Percentiles rank a stretch among this genome's conserved stretches.
phyloP scores from a whole-genome alignment of 2,888 invertebrate genomes.

The Drosophila quinaria region DNA sequence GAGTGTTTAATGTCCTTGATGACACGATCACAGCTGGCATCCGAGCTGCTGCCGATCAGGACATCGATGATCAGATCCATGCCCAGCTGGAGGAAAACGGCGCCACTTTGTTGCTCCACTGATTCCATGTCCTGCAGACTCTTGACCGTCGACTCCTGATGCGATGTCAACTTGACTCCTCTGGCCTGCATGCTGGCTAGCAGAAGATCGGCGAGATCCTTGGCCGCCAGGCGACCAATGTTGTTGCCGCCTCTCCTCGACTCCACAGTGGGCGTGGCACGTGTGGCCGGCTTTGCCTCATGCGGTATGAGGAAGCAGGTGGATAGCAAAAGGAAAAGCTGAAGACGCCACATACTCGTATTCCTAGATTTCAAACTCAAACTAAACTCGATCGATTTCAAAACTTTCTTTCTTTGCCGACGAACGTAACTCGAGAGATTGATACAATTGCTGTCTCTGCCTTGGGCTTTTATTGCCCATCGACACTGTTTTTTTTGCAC shows the following conservation, averaged over 20 bases:
- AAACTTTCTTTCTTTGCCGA: constrained; percentile 7
- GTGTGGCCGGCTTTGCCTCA: constrained; percentile 61
- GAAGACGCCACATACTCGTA: constrained; percentile 67
- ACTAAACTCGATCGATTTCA: too few species aligned
- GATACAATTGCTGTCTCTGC: constrained; percentile 21
- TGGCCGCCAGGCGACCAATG: constrained; percentile 64
- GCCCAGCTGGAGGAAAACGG: constrained; percentile 57
- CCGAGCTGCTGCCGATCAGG: constrained; percentile 53
- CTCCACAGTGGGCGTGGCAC: not conserved
- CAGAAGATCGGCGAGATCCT: constrained; percentile 69
- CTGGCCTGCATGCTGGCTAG: constrained; percentile 71
- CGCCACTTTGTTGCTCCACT: constrained; percentile 30
- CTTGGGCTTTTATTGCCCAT: constrained; percentile 47
- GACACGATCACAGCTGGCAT: constrained; percentile 53
- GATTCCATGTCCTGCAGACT: constrained; percentile 38
- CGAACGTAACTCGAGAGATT: constrained; percentile 43
- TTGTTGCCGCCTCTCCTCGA: constrained; percentile 4
- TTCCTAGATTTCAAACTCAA: too few species aligned
- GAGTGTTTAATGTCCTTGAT: constrained; percentile 59
- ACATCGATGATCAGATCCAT: constrained; percentile 70
- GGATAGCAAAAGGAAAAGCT: constrained; percentile 67
- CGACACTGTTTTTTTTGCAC: not conserved
- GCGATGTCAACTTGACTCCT: constrained; percentile 29
- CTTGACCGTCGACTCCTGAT: constrained; percentile 53
- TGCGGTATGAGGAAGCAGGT: constrained; percentile 68